Base-by-base conservation (phyloP, 1,140 invertebrate genomes). In the Leptoteleia sp. region DNA sequence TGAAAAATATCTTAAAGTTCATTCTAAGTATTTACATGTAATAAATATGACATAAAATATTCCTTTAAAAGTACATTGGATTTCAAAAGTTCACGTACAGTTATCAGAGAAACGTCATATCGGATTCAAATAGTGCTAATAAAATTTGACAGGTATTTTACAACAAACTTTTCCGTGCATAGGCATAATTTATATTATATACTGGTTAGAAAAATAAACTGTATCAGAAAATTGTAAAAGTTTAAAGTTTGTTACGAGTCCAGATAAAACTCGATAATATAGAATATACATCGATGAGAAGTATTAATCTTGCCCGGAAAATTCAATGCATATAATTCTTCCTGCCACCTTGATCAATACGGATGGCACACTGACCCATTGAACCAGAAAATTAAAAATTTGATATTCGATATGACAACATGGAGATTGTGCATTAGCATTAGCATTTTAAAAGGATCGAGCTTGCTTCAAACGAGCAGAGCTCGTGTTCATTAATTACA, bases 171-270 rank as follows among this genome's bases (percentile, higher is more conserved):
- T 1, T 11, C 3, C 1, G 0, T 17, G 7, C 0, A 2, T 8
- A 4, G 1, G 27, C 11, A 22, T 22, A 43, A 43, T 22, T n/a
- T n/a, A n/a, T 43, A 19, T 7, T 6, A 7, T 43, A 43, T n/a
- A 22, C 13, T 11, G 16, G 7, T 47, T 13, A 27, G 15, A 33
- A 48, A 48, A 48, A 48, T 48, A 48, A 48, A 33, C 9, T 31
- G 9, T 7, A 33, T 48, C 9, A 8, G 13, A 47, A 47, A 25
- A 11, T 48, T n/a, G n/a, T n/a, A n/a, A n/a, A n/a, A n/a, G n/a
- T n/a, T n/a, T 15, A 47, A 47, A 22, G 11, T 12, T 43, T 11
- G 19, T 43, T 43, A 43, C 17, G 8, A 22, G 1, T 47, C 11
- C 15, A 47, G 7, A 29, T 40, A 40, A 2, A 40, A 1, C 27